Base-by-base conservation (phyloP, 2,113 vertebrate species). In the Tychaedon coryphoeus region DNA sequence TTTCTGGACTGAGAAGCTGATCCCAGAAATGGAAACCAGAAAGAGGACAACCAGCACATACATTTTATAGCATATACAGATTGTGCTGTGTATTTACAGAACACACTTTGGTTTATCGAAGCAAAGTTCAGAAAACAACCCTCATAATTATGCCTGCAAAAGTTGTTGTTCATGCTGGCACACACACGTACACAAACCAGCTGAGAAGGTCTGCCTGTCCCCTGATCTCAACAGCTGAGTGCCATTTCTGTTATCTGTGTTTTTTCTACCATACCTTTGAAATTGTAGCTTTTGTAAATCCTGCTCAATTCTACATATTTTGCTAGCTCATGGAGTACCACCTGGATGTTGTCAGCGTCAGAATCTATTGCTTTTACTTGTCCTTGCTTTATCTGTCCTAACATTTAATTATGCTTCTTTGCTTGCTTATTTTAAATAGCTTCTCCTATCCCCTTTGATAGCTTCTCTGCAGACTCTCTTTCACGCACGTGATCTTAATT, bases 351-450 rank as follows among this genome's bases (percentile, higher is more conserved):
- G 67, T 34, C 75, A 86, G 4, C 31, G n/a, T 10, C 17, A 88
- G 38, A 48, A 77, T 58, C 70, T 79, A 84, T 29, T 29, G 8
- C 28, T 73, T 82, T 92, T 64, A 65, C n/a, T 90, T 76, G 50
- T 86, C 23, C n/a, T 71, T 92, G 58, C 28, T 40, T 90, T 88
- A 93, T 54, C 56, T 70, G 19, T 54, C 67, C 61, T 79, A 77
- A 76, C 48, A 66, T 80, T 88, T 90, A 83, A 83, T 76, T 83
- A 79, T 29, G 61, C 71, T 92, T 92, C 64, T 95, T 47, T 94
- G 23, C 43, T 82, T 83, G 66, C 64, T 95, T 94, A 76, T 79
- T 86, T 95, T 92, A 88, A 93, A 84, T 28, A 94, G 60, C 67
- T 80, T 90, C 90, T 80, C 76, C 65, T 45, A 92, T 92, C 61